phyloP scores from a whole-genome alignment of 1,140 invertebrate species.

The Dendroctonus ponderosae region DNA sequence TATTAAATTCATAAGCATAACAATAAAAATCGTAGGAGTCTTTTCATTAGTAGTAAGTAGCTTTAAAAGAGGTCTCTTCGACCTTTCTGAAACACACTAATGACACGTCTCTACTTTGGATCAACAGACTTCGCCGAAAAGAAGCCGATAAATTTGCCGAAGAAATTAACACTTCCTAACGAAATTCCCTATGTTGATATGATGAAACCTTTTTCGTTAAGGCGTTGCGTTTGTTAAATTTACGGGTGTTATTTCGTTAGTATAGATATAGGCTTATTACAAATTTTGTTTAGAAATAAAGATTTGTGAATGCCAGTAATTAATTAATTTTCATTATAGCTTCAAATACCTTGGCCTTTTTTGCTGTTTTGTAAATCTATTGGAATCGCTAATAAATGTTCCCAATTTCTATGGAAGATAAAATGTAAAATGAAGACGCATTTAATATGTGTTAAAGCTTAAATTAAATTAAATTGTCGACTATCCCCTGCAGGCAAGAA shows the following conservation, averaged over 20 bases:
- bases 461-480: no score
- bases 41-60: neutral
- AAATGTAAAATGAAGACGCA: no score
- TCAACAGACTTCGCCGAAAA: slow-evolving; percentile 45
- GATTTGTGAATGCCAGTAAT: no score
- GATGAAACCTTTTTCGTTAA: slow-evolving; percentile 22
- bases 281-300: neutral
- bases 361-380: no score
- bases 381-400: no score
- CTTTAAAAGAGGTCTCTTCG: slow-evolving; percentile 18
- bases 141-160: slow-evolving; percentile 38
- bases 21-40: no score
- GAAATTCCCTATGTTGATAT: slow-evolving; percentile 44
- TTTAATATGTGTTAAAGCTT: no score
- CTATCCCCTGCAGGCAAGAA: no score
- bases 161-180: slow-evolving; percentile 48
- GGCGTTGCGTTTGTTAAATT: neutral
- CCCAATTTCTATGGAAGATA: no score
- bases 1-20: no score
- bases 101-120: slow-evolving; percentile 27
- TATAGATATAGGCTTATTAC: neutral
- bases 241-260: neutral
- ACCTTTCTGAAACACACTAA: slow-evolving; percentile 37
- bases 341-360: no score
- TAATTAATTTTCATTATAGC: no score